A percentile compares a stretch with the other conserved stretches of the same genome.
These are phyloP conservation scores for Phacellophora camtschatica DNA, from an alignment of 30 jellyfish, hydroid and myxozoan genomes.

Conservation along the genomic window DNA sequence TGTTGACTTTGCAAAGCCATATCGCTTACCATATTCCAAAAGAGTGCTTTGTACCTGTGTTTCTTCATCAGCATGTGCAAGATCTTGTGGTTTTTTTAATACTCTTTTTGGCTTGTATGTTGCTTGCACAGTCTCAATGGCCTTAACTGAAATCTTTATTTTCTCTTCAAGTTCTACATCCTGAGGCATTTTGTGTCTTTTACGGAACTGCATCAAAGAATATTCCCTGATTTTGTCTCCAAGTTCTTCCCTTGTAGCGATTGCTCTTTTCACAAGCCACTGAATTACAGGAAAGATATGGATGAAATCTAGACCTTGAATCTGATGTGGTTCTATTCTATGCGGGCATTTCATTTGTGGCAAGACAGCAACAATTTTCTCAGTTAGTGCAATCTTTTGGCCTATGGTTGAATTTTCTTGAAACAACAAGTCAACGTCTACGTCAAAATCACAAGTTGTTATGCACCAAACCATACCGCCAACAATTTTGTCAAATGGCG, in stretches of 20 bases:
- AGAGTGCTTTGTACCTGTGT: slow-evolving; percentile 87
- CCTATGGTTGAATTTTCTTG: slow-evolving; percentile 96
- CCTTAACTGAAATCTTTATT: slow-evolving; percentile 25
- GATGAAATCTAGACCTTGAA: slow-evolving; percentile 95
- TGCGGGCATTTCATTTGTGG: slow-evolving; percentile 98
- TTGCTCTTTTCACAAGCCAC: slow-evolving; percentile 96
- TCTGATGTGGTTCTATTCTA: slow-evolving; percentile 98
- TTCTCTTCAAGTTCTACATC: slow-evolving; percentile 45
- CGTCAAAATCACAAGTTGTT: slow-evolving; percentile 92
- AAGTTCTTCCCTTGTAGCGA: slow-evolving; percentile 91
- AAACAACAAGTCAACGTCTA: slow-evolving; percentile 92
- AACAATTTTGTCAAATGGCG: slow-evolving; percentile 96
- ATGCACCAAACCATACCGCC: slow-evolving; percentile 99
- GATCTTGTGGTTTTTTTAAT: slow-evolving; percentile 67
- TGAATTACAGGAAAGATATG: slow-evolving; percentile 92
- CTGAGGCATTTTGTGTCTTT: slow-evolving; percentile 71
- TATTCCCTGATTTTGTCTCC: slow-evolving; percentile 89
- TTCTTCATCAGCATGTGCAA: slow-evolving; percentile 79
- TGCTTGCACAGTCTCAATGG: slow-evolving; percentile 52
- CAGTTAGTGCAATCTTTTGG: slow-evolving; percentile 92
- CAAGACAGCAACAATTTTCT: slow-evolving; percentile 91
- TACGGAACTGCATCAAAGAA: slow-evolving; percentile 78
- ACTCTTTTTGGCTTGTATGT: slow-evolving; percentile 82
- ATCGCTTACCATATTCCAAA: slow-evolving; percentile 86
- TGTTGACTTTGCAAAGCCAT: slow-evolving; percentile 64